Conservation (phyloP, 2,797 vertebrate species). For the Sebastes minor region DNA sequence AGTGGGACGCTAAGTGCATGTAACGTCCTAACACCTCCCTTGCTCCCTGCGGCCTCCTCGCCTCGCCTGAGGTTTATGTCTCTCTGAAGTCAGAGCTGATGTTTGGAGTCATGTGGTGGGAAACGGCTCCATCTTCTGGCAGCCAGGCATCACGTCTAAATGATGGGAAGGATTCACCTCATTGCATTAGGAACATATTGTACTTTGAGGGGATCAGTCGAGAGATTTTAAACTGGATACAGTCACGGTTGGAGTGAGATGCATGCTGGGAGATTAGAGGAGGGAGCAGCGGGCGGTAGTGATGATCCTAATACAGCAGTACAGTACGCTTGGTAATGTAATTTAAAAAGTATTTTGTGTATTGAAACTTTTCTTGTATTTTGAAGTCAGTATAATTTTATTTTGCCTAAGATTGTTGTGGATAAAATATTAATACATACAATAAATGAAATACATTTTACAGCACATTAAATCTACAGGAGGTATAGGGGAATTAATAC, state of each 20-base stretch:
- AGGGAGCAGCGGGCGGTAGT: constrained; percentile 8
- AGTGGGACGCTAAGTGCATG: constrained; percentile 59
- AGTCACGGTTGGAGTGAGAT: constrained; percentile 41
- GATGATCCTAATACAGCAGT: constrained; percentile 24
- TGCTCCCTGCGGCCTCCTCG: background rate
- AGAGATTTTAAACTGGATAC: constrained; percentile 53
- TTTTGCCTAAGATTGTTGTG: background rate
- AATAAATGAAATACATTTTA: background rate
- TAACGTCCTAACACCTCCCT: constrained; percentile 59
- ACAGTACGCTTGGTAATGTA: background rate
- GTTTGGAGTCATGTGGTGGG: constrained; percentile 38
- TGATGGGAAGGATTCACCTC: background rate
- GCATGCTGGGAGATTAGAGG: constrained; percentile 55
- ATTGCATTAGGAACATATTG: constrained; percentile 53
- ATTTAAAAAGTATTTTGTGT: background rate
- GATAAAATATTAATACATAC: background rate
- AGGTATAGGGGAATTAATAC: too few species aligned
- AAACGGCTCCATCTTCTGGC: constrained; percentile 66
- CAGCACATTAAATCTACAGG: background rate
- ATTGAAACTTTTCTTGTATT: background rate
- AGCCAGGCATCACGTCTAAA: background rate
- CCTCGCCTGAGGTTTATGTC: background rate
- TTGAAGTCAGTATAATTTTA: background rate
- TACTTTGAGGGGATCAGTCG: constrained; percentile 53
- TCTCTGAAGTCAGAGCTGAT: background rate